Evolutionary conservation across 64 coral and sea anemone genomes (phyloP).

Genomic region (Pocillopora damicornis): DNA sequence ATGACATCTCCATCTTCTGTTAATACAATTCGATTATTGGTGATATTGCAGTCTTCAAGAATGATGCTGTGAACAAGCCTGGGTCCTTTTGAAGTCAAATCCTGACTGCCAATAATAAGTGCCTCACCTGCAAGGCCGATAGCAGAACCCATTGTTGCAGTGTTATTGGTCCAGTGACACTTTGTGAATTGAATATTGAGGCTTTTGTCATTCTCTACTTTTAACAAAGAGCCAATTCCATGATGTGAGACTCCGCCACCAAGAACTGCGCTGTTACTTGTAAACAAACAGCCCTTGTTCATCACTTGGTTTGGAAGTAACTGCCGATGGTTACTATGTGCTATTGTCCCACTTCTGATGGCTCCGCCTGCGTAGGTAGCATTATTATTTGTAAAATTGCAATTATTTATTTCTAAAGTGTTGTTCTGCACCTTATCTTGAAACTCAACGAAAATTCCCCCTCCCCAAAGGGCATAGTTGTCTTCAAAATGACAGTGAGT

Average conservation of each 20-base stretch:
- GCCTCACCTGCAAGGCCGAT: background rate
- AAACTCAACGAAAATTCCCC: conserved; percentile 51
- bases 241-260: conserved; percentile 55
- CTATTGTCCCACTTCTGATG: conserved; percentile 39
- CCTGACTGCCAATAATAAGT: conserved; percentile 17
- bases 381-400: conserved; percentile 16
- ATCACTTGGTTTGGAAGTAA: conserved; percentile 31
- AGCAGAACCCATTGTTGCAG: conserved; percentile 60
- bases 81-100: conserved; percentile 8
- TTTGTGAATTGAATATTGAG: conserved; percentile 11
- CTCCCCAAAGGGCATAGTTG: conserved; percentile 60
- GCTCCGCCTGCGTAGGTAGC: conserved; percentile 50
- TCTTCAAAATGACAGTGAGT: conserved; percentile 37
- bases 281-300: conserved; percentile 21
- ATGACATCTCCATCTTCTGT: conserved; percentile 9
- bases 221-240: conserved; percentile 24
- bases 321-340: background rate
- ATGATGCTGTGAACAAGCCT: background rate
- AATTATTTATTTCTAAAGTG: background rate
- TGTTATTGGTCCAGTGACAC: conserved; percentile 41
- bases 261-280: conserved; percentile 35
- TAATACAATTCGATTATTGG: conserved; percentile 1
- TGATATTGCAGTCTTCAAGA: conserved; percentile 22
- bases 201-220: background rate
- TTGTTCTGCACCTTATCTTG: conserved; percentile 40